Conservation (phyloP, 2,113 vertebrate species). For the Phrynosoma platyrhinos region DNA sequence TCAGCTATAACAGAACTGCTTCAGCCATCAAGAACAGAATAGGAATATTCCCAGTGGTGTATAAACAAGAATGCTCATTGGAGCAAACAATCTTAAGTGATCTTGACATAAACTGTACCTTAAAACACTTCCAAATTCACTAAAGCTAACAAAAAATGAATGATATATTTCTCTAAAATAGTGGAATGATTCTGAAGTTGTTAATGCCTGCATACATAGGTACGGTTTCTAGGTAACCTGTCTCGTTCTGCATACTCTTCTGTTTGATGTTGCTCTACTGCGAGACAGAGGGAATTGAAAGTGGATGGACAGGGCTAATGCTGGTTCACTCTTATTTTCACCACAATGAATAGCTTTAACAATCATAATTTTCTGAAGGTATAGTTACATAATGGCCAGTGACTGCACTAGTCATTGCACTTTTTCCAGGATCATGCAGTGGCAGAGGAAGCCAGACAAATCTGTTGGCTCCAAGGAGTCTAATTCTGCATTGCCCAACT, state of each 20-base stretch:
- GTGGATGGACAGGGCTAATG: background rate
- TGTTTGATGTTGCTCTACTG: background rate
- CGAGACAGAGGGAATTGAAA: background rate
- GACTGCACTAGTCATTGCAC: too few species aligned
- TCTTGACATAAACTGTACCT: background rate
- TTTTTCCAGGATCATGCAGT: too few species aligned
- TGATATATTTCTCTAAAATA: background rate
- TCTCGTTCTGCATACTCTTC: background rate
- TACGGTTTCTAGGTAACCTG: background rate
- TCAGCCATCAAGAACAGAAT: background rate
- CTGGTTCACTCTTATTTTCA: background rate
- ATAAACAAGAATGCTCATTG: background rate
- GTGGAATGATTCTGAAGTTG: background rate
- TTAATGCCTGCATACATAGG: background rate
- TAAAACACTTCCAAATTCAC: background rate
- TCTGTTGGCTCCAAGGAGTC: too few species aligned
- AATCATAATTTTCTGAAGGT: background rate
- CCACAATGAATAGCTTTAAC: background rate
- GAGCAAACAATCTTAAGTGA: conserved; percentile 4
- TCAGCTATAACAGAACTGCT: background rate
- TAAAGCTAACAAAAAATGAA: conserved; percentile 2
- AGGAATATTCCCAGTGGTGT: background rate
- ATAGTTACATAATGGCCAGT: background rate
- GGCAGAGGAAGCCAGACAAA: too few species aligned
- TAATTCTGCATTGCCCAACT: too few species aligned